Base-by-base conservation (phyloP, 2,113 vertebrate genomes). In the Melanocharis versteri region DNA sequence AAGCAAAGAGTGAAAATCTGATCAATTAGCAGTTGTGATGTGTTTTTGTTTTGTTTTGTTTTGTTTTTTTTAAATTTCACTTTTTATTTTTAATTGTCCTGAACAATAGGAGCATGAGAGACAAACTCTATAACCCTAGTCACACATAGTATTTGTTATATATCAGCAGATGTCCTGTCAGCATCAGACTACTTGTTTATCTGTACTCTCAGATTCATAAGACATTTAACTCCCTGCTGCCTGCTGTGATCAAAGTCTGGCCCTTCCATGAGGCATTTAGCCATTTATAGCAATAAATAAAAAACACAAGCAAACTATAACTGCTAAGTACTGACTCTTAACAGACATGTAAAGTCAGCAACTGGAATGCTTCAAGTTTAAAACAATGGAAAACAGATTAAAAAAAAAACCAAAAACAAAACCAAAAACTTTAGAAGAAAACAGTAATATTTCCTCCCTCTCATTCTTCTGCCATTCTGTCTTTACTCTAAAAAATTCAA, bases 1-100 rank as follows among this genome's bases (percentile, higher is more conserved):
- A 77, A 48, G 13, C 17, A 69, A 72, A 65, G 8, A 50, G 15
- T 6, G 5, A 8, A 83, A 61, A 83, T 22, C 14, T 69, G 8
- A 30, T 35, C 40, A 78, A 9, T 40, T 45, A 54, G 26, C 9
- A 44, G 24, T 17, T 26, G 22, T 50, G 19, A 3, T 50, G 10
- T 35, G 18, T 6, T 0, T 1, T 2, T 39, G 13, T 30, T 12
- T 19, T 23, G 5, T 3, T 45, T 58, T 56, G 8, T 21, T 75
- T 80, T 21, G 16, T n/a, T n/a, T n/a, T n/a, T n/a, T n/a, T n/a
- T n/a, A 47, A 31, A 19, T 40, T n/a, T 77, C 19, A 2, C 2
- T 27, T 47, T 37, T 11, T 45, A 15, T 44, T 35, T 40, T 44
- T 21, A 53, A 14, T 65, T 77, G 15, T 73, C 23, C 33, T n/a